Percentiles rank a stretch among this genome's conserved stretches.
These are phyloP conservation scores for Phrynocephalus vlangalii DNA, from an alignment of 2,797 vertebrate species.

Conservation along the genomic window DNA sequence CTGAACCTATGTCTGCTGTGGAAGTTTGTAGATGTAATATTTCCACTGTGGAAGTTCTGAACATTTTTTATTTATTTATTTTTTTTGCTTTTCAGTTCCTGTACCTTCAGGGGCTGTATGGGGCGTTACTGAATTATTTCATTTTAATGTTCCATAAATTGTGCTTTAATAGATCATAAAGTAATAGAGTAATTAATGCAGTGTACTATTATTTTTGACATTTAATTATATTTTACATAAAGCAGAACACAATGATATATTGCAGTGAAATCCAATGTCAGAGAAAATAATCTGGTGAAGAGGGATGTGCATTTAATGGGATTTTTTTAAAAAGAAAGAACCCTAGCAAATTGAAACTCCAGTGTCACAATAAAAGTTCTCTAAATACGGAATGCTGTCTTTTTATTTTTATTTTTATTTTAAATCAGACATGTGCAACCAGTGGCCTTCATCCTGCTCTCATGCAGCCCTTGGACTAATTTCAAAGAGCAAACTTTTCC, in stretches of 20 bases:
- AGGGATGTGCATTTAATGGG: constrained; percentile 14
- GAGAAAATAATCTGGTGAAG: constrained; percentile 20
- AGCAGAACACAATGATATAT: constrained; percentile 19
- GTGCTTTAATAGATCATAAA: constrained; percentile 22
- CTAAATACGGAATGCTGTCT: neutral
- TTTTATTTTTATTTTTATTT: neutral
- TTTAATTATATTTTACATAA: constrained; percentile 41
- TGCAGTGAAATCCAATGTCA: constrained; percentile 1
- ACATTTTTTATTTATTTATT: neutral
- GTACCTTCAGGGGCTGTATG: neutral
- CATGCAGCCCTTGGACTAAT: neutral
- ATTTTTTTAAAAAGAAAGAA: neutral
- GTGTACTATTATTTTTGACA: constrained; percentile 33
- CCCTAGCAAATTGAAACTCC: neutral
- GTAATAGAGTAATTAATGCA: constrained; percentile 48
- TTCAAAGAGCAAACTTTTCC: neutral
- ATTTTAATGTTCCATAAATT: constrained; percentile 39
- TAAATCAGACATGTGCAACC: neutral
- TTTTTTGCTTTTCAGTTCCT: neutral
- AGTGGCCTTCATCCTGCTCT: neutral
- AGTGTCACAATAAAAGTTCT: neutral
- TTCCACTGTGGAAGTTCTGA: neutral
- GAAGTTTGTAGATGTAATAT: neutral
- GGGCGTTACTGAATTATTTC: constrained; percentile 15
- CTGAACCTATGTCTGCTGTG: neutral